Conservation (phyloP, 2,113 vertebrate species). For the Poeciliopsis retropinna region DNA sequence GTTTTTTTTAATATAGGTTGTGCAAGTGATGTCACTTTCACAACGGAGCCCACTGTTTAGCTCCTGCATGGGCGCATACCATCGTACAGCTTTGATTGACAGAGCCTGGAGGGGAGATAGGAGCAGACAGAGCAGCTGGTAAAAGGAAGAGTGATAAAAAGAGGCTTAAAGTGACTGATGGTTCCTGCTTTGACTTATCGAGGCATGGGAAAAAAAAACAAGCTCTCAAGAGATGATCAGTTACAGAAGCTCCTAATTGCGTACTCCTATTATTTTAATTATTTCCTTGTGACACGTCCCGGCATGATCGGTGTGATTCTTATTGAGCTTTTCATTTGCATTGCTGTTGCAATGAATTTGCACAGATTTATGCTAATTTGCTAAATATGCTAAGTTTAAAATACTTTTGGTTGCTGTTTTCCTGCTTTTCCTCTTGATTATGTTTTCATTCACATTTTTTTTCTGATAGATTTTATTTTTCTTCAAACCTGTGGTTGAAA, state of each 20-base stretch:
- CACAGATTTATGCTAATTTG: slow-evolving; percentile 2
- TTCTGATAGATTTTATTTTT: background rate
- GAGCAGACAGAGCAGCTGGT: slow-evolving; percentile 50
- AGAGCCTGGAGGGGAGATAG: slow-evolving; percentile 64
- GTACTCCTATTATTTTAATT: slow-evolving; percentile 37
- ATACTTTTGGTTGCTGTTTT: background rate
- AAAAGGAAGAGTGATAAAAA: slow-evolving; percentile 41
- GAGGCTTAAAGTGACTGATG: slow-evolving; percentile 60
- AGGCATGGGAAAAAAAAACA: slow-evolving; percentile 58
- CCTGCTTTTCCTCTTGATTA: background rate
- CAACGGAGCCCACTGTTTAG: background rate
- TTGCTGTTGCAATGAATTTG: slow-evolving; percentile 21
- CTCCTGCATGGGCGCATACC: background rate
- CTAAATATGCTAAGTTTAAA: background rate
- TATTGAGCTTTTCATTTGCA: slow-evolving; percentile 7
- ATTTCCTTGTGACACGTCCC: slow-evolving; percentile 32
- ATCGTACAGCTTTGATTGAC: slow-evolving; percentile 35
- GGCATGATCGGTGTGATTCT: background rate
- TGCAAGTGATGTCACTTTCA: slow-evolving; percentile 35
- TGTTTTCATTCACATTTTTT: background rate
- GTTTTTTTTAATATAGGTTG: background rate
- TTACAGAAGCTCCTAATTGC: slow-evolving; percentile 35
- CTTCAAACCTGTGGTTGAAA: background rate
- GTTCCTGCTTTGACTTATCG: slow-evolving; percentile 26
- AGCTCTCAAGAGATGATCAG: slow-evolving; percentile 24